Evolutionary conservation across 2,888 invertebrate species (phyloP), one percentile per base, ranked within the genome.

Genomic region (Hydroisotoma schaefferi): DNA sequence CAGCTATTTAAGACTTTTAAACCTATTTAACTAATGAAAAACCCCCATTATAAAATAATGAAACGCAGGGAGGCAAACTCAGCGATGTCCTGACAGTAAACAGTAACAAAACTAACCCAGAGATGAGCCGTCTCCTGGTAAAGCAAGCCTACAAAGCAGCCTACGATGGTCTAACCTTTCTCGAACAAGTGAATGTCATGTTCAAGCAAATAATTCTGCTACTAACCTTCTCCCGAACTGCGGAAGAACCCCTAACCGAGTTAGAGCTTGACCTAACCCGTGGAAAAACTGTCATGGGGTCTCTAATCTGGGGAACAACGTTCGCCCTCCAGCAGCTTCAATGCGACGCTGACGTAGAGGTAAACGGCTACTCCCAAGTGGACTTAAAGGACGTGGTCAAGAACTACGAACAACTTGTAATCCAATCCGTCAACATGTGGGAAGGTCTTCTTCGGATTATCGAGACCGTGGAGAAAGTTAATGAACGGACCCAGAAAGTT

Each of bases 201-300:
- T 55, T 51, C 22, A 58, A 55, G 26, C 33, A 49, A 1, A 33
- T 59, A 1, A 59, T 63, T 37, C 47, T 49, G 12, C 22, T 29
- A 5, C 28, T 63, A 1, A 59, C 63, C 1, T 63, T 49, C 49
- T 37, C 59, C 1, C 29, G 28, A 22, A 59, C 59, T 26, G 27
- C 54, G 20, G 57, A 53, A 20, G 28, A 56, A 2, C 51, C 44
- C 2, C 37, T 63, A 26, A 53, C 52, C n/a, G 57, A 56, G 8
- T 12, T 27, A 1, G 63, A 63, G 22, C 23, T 33, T 1, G 40
- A 54, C n/a, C 22, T 54, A 29, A 47, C 54, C 1, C 29, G 38
- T 10, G 56, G 56, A 5, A 55, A 48, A 23, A 59, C 49, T n/a
- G 57, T 63, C 6, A 25, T 63, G 12, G 63, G 63, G 5, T 57